Percentiles rank a stretch among this genome's conserved stretches.
These are phyloP conservation scores for Cnemophilus loriae DNA, from an alignment of 2,113 vertebrate genomes.

Conservation along the genomic window DNA sequence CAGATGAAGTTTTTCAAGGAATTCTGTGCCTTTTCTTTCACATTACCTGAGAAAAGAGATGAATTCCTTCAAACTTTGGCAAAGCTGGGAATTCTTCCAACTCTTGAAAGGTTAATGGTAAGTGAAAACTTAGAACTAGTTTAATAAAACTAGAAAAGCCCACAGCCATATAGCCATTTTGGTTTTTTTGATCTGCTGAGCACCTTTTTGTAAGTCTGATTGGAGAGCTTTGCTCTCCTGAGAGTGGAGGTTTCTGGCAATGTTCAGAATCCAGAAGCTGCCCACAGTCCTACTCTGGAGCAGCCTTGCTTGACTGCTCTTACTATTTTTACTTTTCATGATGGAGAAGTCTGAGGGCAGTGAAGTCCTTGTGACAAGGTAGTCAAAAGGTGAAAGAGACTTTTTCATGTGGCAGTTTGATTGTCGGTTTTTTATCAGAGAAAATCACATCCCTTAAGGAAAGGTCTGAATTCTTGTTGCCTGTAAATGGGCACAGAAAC, in stretches of 20 bases:
- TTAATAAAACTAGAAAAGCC: neutral
- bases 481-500: neutral
- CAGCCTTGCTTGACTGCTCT: neutral
- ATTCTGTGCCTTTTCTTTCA: constrained; percentile 95
- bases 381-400: neutral
- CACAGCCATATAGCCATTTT: no score
- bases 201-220: neutral
- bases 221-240: neutral
- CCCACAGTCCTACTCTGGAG: neutral
- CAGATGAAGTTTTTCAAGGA: constrained; percentile 98
- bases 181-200: neutral
- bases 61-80: constrained; percentile 92
- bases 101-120: constrained; percentile 95
- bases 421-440: neutral
- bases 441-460: neutral
- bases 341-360: neutral
- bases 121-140: neutral
- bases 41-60: constrained; percentile 86
- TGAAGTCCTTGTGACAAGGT: neutral
- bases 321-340: neutral
- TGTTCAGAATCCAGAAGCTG: neutral
- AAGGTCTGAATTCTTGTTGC: neutral
- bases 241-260: neutral
- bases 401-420: neutral
- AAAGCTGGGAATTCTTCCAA: constrained; percentile 90